Evolutionary conservation across 2,797 vertebrate genomes (phyloP).

Genomic region (Cuculus canorus): DNA sequence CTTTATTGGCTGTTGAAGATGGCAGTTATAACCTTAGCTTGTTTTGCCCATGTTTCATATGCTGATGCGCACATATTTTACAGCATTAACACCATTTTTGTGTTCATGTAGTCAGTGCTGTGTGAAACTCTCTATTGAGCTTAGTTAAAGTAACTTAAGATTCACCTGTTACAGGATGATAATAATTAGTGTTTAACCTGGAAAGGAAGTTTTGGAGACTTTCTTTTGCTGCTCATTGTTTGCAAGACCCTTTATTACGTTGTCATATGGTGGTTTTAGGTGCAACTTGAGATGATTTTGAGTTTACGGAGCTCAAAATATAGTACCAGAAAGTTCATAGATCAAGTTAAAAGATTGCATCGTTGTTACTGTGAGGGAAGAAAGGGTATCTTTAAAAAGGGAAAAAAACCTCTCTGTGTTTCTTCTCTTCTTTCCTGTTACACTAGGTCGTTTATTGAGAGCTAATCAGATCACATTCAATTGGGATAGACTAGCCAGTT

Average conservation of each 20-base stretch:
- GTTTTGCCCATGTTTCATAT: no score
- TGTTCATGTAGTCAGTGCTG: no score
- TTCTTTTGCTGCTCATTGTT: neutral
- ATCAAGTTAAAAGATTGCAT: neutral
- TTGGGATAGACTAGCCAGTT: slow-evolving; percentile 96
- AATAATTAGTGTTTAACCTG: neutral
- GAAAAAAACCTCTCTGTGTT: neutral
- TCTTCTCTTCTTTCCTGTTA: neutral
- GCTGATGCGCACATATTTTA: no score
- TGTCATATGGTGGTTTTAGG: neutral
- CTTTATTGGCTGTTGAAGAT: no score
- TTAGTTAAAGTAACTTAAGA: neutral
- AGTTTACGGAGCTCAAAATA: neutral
- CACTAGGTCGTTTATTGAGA: slow-evolving; percentile 87
- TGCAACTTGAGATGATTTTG: neutral
- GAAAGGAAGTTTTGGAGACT: neutral
- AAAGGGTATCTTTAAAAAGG: neutral
- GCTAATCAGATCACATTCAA: slow-evolving; percentile 97
- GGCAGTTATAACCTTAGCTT: no score
- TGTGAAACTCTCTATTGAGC: no score
- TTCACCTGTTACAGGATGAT: neutral
- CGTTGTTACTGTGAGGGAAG: neutral
- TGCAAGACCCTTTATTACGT: neutral
- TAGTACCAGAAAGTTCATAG: neutral
- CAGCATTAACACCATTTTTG: no score